A percentile compares a stretch with the other conserved stretches of the same genome.
These are phyloP conservation scores for Cylloceria caligata DNA, from an alignment of 2,888 invertebrate genomes.

Conservation along the genomic window DNA sequence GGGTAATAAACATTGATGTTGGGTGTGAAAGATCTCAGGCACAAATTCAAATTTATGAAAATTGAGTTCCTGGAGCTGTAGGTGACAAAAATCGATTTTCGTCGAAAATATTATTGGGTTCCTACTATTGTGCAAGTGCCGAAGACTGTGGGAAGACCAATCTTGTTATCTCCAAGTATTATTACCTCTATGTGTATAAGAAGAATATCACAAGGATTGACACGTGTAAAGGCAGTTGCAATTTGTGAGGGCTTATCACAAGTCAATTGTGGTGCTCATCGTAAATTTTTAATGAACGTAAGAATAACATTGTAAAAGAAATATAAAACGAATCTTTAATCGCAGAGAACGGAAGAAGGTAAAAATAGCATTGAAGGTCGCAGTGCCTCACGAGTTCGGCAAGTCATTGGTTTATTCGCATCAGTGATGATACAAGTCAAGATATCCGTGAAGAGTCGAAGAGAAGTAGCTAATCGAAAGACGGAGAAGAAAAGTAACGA, in stretches of 20 bases:
- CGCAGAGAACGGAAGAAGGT: constrained; percentile 16
- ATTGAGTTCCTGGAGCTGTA: too few species aligned
- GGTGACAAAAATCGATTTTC: too few species aligned
- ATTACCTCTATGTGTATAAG: background rate
- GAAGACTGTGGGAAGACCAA: background rate
- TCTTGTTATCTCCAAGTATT: too few species aligned
- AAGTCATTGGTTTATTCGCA: constrained; percentile 37
- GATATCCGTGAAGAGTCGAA: constrained; percentile 61
- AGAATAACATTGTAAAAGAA: background rate
- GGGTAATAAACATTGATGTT: too few species aligned
- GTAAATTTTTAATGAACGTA: background rate
- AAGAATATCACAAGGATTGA: background rate
- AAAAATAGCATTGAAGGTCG: constrained; percentile 57
- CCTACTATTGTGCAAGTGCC: background rate
- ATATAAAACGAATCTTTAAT: constrained; percentile 5
- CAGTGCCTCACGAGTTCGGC: constrained; percentile 49
- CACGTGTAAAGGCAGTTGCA: background rate
- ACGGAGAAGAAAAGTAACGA: constrained; percentile 60
- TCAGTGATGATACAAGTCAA: constrained; percentile 50
- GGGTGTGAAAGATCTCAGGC: too few species aligned
- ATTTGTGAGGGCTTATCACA: background rate
- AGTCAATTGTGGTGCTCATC: background rate
- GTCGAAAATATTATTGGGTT: too few species aligned
- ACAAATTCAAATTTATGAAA: too few species aligned
- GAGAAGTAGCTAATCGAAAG: constrained; percentile 65